Evolutionary conservation across 2,888 invertebrate genomes (phyloP).

Genomic region (Pseudococcus jackbeardsleyi): DNA sequence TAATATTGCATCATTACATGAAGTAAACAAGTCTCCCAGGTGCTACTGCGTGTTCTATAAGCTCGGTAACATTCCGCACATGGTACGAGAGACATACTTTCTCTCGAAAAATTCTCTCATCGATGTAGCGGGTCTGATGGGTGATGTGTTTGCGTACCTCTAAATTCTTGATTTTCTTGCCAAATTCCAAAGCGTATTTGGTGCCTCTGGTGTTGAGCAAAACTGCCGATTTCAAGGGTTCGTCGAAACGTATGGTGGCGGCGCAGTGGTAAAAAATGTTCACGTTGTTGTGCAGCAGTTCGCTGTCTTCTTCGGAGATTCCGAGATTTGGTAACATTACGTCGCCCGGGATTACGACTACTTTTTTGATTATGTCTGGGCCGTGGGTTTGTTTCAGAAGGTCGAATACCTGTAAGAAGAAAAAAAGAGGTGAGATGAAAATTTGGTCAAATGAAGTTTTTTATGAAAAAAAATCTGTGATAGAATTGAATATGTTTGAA

Average conservation of each 20-base stretch:
- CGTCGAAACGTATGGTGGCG: constrained; percentile 85
- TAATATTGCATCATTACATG: constrained; percentile 11
- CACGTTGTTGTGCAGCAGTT: constrained; percentile 77
- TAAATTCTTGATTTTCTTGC: constrained; percentile 81
- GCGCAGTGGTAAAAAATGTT: constrained; percentile 89
- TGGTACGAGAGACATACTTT: neutral
- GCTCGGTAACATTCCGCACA: constrained; percentile 33
- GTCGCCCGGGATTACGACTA: constrained; percentile 82
- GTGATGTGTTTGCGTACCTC: constrained; percentile 72
- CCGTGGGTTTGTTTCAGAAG: constrained; percentile 78
- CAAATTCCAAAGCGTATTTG: constrained; percentile 86
- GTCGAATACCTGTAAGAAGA: constrained; percentile 77
- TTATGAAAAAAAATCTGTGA: neutral
- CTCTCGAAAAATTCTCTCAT: constrained; percentile 67
- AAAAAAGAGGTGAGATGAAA: neutral
- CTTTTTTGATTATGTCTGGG: constrained; percentile 76
- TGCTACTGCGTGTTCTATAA: constrained; percentile 5
- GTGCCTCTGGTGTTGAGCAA: constrained; percentile 93
- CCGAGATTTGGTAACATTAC: constrained; percentile 79
- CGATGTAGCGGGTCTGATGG: neutral
- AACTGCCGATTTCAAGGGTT: constrained; percentile 89
- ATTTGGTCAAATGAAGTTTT: neutral
- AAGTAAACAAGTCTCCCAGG: constrained; percentile 28
- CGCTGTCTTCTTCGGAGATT: constrained; percentile 77
- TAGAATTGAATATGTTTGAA: no score